A percentile compares a stretch with the other conserved stretches of the same genome.
These are phyloP conservation scores for Drosophila pectinifera DNA, from an alignment of 1,140 invertebrate genomes.

Conservation along the genomic window DNA sequence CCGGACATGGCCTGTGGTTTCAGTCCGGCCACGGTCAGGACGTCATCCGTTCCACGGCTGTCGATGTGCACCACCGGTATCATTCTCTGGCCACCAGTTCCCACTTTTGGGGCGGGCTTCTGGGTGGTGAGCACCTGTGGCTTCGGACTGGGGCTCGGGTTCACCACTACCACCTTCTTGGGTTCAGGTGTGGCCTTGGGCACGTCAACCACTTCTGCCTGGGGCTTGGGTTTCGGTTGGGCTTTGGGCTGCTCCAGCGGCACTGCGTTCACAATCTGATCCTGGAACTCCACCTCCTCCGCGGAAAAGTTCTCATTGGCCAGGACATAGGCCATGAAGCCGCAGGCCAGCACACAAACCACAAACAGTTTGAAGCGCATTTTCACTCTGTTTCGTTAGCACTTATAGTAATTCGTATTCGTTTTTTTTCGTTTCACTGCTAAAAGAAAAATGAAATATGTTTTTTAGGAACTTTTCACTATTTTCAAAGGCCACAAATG, in stretches of 20 bases:
- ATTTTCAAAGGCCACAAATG: neutral
- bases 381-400: constrained; percentile 51
- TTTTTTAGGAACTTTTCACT: neutral
- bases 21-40: constrained; percentile 63
- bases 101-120: constrained; percentile 21
- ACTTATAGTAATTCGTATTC: constrained; percentile 45
- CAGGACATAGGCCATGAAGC: constrained; percentile 76
- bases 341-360: constrained; percentile 76
- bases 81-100: constrained; percentile 27
- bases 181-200: constrained; percentile 25
- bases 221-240: constrained; percentile 15
- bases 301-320: constrained; percentile 78
- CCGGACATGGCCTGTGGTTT: constrained; percentile 65
- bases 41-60: constrained; percentile 67
- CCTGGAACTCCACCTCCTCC: constrained; percentile 68
- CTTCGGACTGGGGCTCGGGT: constrained; percentile 8
- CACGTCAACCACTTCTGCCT: constrained; percentile 24
- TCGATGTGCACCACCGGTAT: constrained; percentile 50
- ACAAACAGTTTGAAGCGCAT: constrained; percentile 83
- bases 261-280: constrained; percentile 61
- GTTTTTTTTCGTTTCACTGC: constrained; percentile 58
- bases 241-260: constrained; percentile 37
- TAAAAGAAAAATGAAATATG: constrained; percentile 27
- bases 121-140: constrained; percentile 9
- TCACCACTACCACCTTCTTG: constrained; percentile 39